A percentile compares a stretch with the other conserved stretches of the same genome.
Evolutionary conservation across 2,113 vertebrate genomes (phyloP).

Genomic region (Holacanthus passer): DNA sequence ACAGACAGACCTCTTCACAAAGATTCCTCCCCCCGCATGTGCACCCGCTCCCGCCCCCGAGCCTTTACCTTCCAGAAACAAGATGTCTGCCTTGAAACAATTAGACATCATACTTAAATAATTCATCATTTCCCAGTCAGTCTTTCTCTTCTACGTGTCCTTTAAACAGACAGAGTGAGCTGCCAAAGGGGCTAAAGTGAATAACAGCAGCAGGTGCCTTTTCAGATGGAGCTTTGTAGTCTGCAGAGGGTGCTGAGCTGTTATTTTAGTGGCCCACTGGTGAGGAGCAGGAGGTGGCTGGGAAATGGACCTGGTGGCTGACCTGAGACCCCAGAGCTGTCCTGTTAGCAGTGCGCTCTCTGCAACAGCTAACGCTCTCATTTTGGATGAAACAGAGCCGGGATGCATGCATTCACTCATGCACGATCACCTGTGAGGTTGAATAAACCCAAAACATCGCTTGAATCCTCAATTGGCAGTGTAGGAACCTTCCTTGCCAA

Average conservation of each 20-base stretch:
- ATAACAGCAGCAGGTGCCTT: constrained; percentile 87
- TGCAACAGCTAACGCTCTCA: constrained; percentile 5
- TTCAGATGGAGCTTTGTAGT: constrained; percentile 86
- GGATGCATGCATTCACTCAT: background rate
- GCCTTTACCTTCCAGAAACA: constrained; percentile 70
- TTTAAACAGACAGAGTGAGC: constrained; percentile 85
- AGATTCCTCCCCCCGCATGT: constrained; percentile 38
- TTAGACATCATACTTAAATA: constrained; percentile 85
- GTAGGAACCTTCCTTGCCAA: constrained; percentile 38
- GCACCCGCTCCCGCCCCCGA: constrained; percentile 32
- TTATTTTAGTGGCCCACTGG: constrained; percentile 85
- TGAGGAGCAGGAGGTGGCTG: constrained; percentile 83
- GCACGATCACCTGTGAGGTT: constrained; percentile 34
- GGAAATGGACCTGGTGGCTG: constrained; percentile 83
- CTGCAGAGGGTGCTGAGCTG: constrained; percentile 80
- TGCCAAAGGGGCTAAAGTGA: constrained; percentile 83
- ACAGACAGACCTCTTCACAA: constrained; percentile 72
- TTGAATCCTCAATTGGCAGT: constrained; percentile 20
- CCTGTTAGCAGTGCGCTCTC: constrained; percentile 78
- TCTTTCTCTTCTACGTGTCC: constrained; percentile 81
- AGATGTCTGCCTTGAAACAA: constrained; percentile 83
- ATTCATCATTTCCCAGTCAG: constrained; percentile 84
- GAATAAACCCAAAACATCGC: constrained; percentile 10
- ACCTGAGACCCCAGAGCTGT: constrained; percentile 83
- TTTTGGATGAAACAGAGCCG: background rate